Base-by-base conservation (phyloP, 2,888 invertebrate genomes). In the Tenthredo mesomela region DNA sequence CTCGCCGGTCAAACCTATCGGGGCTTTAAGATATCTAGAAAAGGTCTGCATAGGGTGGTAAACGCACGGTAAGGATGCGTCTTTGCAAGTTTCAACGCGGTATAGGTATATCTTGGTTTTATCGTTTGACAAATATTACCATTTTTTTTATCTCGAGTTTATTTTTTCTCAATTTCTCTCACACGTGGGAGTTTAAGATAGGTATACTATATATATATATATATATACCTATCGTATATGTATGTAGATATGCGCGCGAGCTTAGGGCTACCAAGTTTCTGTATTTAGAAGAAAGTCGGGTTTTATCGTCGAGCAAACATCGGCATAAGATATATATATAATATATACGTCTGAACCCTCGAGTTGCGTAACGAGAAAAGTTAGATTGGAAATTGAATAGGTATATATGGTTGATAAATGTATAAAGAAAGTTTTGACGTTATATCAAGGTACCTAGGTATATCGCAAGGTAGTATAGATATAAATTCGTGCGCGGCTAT, bases 101-200 rank as follows among this genome's bases (percentile, higher is more conserved):
- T n/a, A n/a, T n/a, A n/a, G n/a, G n/a, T n/a, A 10, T 61, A 61
- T 80, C 58, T 61, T 15, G 7, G 37, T 47, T 18, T 82, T 82
- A 70, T 82, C 67, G 10, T 37, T 67, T 5, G 29, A 67, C 82
- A 82, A 82, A 82, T 70, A 70, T 67, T 67, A 82, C 9, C 70
- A 67, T 47, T 82, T 10, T 82, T 10, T 0, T 82, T 67, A 80
- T 80, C 80, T 80, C 0, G 54, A 12, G n/a, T 80, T 29, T 80
- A 61, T 58, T 80, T 80, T 80, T 61, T 37, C 61, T 80, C 37
- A 80, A n/a, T 58, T 37, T 54, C 18, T 29, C 40, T 50, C 75
- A 21, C 77, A 54, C 54, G 77, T 43, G 43, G 40, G 67, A 67
- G 73, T 40, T 43, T 21, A 5, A n/a, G n/a, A 21, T 29, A 29